Percentiles rank a stretch among this genome's conserved stretches.
phyloP scores from a whole-genome alignment of 2,113 vertebrate genomes.

The Corapipo altera region DNA sequence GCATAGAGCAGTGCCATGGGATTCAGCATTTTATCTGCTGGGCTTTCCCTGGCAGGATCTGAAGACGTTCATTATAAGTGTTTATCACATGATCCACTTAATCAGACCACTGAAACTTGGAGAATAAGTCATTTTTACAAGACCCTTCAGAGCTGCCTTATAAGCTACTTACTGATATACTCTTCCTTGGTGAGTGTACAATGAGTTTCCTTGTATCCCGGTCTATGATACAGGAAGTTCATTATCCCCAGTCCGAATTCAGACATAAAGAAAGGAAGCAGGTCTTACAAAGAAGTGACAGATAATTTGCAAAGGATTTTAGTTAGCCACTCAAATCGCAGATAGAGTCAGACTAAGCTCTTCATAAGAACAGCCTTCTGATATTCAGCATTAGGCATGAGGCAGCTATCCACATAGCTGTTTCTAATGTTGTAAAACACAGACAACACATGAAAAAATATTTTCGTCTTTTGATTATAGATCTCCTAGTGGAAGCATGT shows the following conservation, averaged over 20 bases:
- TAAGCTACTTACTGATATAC: conserved; percentile 71
- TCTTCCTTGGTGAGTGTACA: conserved; percentile 70
- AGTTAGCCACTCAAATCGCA: conserved; percentile 47
- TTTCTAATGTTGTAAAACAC: background rate
- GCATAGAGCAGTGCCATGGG: conserved; percentile 48
- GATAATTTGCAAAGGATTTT: conserved; percentile 66
- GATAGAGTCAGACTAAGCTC: conserved; percentile 19
- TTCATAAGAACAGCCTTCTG: background rate
- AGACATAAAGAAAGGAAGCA: conserved; percentile 68
- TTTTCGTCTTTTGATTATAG: conserved; percentile 24
- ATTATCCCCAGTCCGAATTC: conserved; percentile 68
- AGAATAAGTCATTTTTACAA: conserved; percentile 75
- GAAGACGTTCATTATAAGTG: conserved; percentile 74
- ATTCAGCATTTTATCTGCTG: conserved; percentile 62
- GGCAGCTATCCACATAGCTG: background rate
- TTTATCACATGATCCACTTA: conserved; percentile 74
- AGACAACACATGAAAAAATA: background rate
- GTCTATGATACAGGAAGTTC: conserved; percentile 74
- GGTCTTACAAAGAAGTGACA: conserved; percentile 66
- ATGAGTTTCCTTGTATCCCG: conserved; percentile 72
- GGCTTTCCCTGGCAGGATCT: conserved; percentile 74
- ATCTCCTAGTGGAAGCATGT: conserved; percentile 24
- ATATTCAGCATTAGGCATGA: background rate
- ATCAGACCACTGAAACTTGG: conserved; percentile 69
- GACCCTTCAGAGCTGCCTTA: conserved; percentile 68